Evolutionary conservation across 2,888 invertebrate genomes (phyloP).

Genomic region (Oscheius sp.): DNA sequence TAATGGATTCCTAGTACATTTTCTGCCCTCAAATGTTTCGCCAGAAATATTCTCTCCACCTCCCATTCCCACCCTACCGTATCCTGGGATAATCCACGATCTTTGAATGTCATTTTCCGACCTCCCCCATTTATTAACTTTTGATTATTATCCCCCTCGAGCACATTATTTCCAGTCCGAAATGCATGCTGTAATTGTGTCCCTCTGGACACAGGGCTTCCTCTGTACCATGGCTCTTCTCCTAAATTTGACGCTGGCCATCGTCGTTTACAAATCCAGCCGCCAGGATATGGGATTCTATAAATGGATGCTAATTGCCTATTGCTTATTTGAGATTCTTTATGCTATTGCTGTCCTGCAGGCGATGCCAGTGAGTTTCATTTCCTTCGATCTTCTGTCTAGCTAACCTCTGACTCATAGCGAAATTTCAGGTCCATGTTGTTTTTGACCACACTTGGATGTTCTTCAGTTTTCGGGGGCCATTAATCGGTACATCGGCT

Average conservation of each 20-base stretch:
- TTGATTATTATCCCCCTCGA: no score
- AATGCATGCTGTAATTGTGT: background rate
- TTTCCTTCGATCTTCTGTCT: background rate
- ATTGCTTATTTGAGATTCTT: constrained; percentile 17
- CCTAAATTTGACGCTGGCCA: constrained; percentile 10
- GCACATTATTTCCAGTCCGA: background rate
- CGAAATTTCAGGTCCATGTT: constrained; percentile 13
- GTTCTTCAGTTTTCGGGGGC: constrained; percentile 27
- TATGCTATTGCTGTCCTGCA: constrained; percentile 16
- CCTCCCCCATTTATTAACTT: no score
- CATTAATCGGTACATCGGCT: constrained; percentile 18
- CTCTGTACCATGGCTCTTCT: constrained; percentile 20
- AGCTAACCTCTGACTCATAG: background rate
- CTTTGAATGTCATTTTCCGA: no score
- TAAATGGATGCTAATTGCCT: constrained; percentile 20
- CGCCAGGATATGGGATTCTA: constrained; percentile 24
- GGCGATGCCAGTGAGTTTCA: constrained; percentile 26
- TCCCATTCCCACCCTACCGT: no score
- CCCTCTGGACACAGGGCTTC: constrained; percentile 10
- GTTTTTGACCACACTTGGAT: constrained; percentile 30
- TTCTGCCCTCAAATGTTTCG: no score
- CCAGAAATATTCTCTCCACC: background rate
- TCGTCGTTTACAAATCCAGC: constrained; percentile 7
- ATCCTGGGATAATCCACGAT: no score
- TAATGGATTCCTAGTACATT: no score